Conservation (phyloP, 2,888 invertebrate species). For the Neuroscelio doddi region DNA sequence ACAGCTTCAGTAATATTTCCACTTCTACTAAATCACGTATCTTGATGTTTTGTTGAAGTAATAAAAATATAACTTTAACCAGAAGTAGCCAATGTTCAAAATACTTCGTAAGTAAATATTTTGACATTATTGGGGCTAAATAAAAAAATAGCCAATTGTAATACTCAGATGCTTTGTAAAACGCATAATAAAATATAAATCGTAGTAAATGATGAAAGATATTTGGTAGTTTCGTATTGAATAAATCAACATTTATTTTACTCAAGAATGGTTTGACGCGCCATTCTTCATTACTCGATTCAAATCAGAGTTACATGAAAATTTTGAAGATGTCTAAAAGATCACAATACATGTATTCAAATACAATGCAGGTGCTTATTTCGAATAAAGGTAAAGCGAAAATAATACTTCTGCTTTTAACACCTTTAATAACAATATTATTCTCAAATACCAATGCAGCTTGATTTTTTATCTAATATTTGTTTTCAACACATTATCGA, state of each 20-base stretch:
- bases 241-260: neutral
- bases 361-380: neutral
- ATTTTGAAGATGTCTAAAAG: too few relatives aligned
- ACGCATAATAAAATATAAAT: neutral
- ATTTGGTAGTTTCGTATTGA: neutral
- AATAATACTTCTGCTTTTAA: neutral
- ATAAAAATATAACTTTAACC: conserved; percentile 31
- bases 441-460: neutral
- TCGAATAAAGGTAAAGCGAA: neutral
- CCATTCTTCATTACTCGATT: neutral
- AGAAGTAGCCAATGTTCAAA: conserved; percentile 46
- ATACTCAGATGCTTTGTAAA: conserved; percentile 46
- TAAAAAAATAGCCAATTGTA: conserved; percentile 45
- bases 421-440: neutral
- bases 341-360: neutral
- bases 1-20: conserved; percentile 37
- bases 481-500: neutral
- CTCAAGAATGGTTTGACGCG: neutral
- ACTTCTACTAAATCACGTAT: conserved; percentile 31
- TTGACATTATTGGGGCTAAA: conserved; percentile 31
- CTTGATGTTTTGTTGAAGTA: conserved; percentile 29
- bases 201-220: neutral
- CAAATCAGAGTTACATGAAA: too few relatives aligned
- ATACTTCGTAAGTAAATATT: too few relatives aligned
- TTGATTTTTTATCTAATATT: neutral